phyloP scores from a whole-genome alignment of 2,888 invertebrate genomes.

The Sepiola atlantica region DNA sequence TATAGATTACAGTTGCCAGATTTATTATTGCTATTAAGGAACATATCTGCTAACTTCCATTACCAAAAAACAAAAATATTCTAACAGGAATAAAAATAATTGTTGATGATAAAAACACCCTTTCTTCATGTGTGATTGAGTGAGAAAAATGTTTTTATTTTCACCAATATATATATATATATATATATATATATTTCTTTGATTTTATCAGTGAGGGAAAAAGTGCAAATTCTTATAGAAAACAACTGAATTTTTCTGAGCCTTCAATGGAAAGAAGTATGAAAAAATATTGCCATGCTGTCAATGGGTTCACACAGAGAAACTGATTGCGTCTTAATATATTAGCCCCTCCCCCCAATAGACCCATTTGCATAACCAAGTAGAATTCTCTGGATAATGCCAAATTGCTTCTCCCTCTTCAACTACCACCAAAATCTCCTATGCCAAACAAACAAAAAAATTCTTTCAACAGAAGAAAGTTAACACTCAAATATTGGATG shows the following conservation, averaged over 20 bases:
- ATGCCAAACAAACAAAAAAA: no score
- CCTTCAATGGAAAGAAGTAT: neutral
- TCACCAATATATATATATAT: neutral
- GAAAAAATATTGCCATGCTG: neutral
- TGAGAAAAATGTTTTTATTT: neutral
- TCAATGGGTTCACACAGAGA: neutral
- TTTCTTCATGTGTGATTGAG: neutral
- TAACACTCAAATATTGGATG: no score
- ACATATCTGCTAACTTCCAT: neutral
- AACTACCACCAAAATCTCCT: neutral
- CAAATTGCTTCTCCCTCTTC: neutral
- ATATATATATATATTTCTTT: no score
- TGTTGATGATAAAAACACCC: neutral
- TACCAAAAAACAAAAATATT: neutral
- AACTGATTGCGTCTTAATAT: slow-evolving; percentile 7
- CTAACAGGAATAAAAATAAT: neutral
- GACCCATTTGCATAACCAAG: neutral
- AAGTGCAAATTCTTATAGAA: neutral
- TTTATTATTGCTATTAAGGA: no score
- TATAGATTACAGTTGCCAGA: no score
- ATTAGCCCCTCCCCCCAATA: neutral
- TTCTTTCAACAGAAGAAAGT: no score
- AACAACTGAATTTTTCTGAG: neutral
- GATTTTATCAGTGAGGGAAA: neutral
- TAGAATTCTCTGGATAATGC: neutral